phyloP scores from a whole-genome alignment of 2,113 vertebrate species.

The Piliocolobus tephrosceles region DNA sequence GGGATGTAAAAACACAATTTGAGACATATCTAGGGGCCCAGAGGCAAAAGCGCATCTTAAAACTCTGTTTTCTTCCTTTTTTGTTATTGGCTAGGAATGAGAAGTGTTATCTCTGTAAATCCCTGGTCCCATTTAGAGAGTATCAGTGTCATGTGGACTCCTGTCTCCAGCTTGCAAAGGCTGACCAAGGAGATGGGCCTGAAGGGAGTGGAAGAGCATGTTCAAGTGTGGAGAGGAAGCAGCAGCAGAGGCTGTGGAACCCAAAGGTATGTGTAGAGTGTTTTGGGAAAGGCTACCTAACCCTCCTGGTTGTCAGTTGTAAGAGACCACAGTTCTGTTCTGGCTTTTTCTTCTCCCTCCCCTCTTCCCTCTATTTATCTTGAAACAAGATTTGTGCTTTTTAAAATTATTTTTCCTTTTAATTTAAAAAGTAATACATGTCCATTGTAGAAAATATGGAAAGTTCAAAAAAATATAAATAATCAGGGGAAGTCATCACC shows the following conservation, averaged over 20 bases:
- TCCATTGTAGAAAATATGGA: constrained; percentile 1
- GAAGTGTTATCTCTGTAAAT: constrained; percentile 93
- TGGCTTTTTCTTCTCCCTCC: neutral
- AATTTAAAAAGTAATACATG: constrained; percentile 33
- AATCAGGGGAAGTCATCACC: neutral
- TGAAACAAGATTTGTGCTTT: neutral
- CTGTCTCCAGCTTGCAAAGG: constrained; percentile 86
- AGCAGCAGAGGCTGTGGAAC: constrained; percentile 64
- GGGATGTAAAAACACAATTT: constrained; percentile 67
- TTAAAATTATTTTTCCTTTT: constrained; percentile 16
- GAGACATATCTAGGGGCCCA: constrained; percentile 59
- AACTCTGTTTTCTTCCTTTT: constrained; percentile 71
- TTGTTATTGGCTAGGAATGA: constrained; percentile 85
- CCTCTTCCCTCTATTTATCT: constrained; percentile 11
- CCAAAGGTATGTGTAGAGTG: constrained; percentile 79
- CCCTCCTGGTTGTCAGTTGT: neutral
- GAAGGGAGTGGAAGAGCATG: neutral
- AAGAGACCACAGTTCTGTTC: neutral
- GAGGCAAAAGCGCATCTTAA: constrained; percentile 77
- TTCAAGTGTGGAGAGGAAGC: neutral
- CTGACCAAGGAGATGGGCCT: constrained; percentile 70
- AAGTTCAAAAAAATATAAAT: neutral
- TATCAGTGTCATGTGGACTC: constrained; percentile 89
- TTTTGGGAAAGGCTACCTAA: neutral
- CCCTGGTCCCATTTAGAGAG: constrained; percentile 84